Base-by-base conservation (phyloP, 2,113 vertebrate genomes). In the Percina caprodes region DNA sequence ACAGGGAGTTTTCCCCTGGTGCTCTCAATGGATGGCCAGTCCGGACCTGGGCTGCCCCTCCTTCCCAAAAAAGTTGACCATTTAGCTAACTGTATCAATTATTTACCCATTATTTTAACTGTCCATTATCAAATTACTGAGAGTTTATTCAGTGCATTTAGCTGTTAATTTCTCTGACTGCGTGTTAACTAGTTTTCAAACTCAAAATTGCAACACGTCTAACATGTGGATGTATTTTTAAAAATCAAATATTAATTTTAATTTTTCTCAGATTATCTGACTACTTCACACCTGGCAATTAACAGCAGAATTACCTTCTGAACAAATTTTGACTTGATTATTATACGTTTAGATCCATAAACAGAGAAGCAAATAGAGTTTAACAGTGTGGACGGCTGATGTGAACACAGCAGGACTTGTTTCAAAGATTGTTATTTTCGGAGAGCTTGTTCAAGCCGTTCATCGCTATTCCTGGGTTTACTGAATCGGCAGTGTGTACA, bases 401-500 rank as follows among this genome's bases (percentile, higher is more conserved):
- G 15, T 63, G 49, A 18, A 71, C 48, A 42, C 0, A 62, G 21
- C 60, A 45, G 35, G 19, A 26, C 48, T 65, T n/a, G 19, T 52
- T 62, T 35, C 3, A 51, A 11, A 30, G 6, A n/a, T 42, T 76
- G n/a, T 21, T 74, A n/a, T 69, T 58, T 69, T 46, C 26, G 1
- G 35, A 23, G 14, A 70, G 13, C 61, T 74, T 69, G 81, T 77
- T 79, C 18, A 76, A 46, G 46, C n/a, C 13, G n/a, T 77, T 66
- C 55, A 66, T 60, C 12, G 0, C n/a, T 75, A 21, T 49, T 63
- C 35, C 65, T 49, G 48, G 51, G 39, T 74, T 72, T 3, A 21
- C 51, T 84, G 76, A 87, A 86, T 66, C 3, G 16, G 16, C 52
- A 49, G 67, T 77, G 45, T 75, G 75, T 84, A n/a, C 69, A 30